These are phyloP conservation scores for Carcharodon carcharias DNA, from an alignment of 2,797 vertebrate genomes.

Conservation along the genomic window DNA sequence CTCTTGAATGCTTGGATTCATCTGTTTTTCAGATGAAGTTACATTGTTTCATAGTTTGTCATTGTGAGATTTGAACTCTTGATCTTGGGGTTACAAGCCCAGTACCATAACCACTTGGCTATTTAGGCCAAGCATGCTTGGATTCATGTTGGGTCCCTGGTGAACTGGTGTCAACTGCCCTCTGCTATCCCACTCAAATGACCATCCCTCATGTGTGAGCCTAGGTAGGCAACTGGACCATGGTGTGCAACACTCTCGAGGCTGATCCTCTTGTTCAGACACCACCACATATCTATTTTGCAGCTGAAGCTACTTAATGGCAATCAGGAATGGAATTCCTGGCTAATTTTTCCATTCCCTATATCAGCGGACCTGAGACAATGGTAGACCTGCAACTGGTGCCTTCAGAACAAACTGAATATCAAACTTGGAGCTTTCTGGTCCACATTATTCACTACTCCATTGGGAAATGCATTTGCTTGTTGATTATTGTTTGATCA, in stretches of 20 bases:
- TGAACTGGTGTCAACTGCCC: background rate
- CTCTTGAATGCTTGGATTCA: background rate
- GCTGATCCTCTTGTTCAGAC: background rate
- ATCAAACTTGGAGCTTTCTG: background rate
- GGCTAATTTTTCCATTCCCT: background rate
- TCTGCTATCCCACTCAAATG: background rate
- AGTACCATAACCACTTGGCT: too few relatives aligned
- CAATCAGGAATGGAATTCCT: background rate
- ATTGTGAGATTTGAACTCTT: too few relatives aligned
- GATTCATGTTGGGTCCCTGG: background rate
- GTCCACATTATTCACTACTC: background rate
- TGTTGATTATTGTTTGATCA: background rate
- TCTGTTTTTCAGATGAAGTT: too few relatives aligned
- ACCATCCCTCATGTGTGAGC: background rate
- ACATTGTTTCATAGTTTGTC: too few relatives aligned
- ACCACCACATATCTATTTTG: background rate
- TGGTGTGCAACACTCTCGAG: background rate
- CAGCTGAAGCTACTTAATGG: background rate
- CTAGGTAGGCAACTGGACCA: background rate
- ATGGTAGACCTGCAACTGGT: too few relatives aligned
- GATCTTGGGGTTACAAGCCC: too few relatives aligned
- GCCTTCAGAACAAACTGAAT: background rate
- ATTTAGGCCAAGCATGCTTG: too few relatives aligned
- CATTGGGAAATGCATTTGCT: background rate
- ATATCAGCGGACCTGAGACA: background rate